These are phyloP conservation scores for Solenodon paradoxus DNA, from an alignment of 2,113 vertebrate species.

Conservation along the genomic window DNA sequence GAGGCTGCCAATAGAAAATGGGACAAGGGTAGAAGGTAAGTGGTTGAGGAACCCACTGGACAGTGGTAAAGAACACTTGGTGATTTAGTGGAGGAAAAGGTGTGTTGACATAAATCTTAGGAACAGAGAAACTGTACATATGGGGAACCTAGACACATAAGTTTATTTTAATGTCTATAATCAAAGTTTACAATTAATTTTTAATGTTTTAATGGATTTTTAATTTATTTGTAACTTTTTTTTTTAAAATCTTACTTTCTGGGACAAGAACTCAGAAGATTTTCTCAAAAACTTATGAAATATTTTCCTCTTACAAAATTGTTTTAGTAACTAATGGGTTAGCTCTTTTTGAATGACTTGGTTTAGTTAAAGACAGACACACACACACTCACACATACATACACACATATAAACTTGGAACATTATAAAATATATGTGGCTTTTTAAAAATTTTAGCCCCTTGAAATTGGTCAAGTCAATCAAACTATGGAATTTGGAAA, in stretches of 20 bases:
- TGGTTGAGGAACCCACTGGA: too few species aligned
- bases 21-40: too few species aligned
- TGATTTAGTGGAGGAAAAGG: too few species aligned
- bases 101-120: too few species aligned
- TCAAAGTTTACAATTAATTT: too few species aligned
- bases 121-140: too few species aligned
- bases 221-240: constrained; percentile 1
- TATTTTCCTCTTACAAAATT: background rate
- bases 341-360: background rate
- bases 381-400: background rate
- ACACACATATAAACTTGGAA: background rate
- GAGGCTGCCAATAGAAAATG: too few species aligned
- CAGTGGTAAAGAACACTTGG: too few species aligned
- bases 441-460: background rate
- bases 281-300: background rate
- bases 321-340: background rate
- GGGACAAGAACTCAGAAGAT: background rate
- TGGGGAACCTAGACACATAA: too few species aligned
- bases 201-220: constrained; percentile 30
- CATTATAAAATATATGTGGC: background rate
- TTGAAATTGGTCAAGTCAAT: background rate
- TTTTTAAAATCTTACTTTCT: constrained; percentile 1
- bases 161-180: too few species aligned
- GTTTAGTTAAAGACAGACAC: background rate
- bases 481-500: background rate